Evolutionary conservation across 2,888 invertebrate species (phyloP).

Genomic region (Coelogynopora nodosa): DNA sequence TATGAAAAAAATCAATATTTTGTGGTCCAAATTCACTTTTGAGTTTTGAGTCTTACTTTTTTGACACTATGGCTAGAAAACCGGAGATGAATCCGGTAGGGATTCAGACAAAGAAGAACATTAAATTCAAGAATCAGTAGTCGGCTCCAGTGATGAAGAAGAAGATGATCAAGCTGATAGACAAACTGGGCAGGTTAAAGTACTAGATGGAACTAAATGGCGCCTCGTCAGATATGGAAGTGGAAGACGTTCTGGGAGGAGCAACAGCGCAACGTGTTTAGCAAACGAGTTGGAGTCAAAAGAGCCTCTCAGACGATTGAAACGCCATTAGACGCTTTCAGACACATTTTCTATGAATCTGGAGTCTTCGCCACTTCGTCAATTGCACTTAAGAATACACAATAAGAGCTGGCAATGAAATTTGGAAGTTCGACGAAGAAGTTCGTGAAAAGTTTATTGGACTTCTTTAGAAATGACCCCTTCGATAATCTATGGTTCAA

Average conservation of each 20-base stretch:
- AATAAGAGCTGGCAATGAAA: conserved; percentile 18
- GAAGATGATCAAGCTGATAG: neutral
- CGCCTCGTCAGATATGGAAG: conserved; percentile 6
- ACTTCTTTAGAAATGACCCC: conserved; percentile 11
- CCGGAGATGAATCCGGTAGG: conserved; percentile 15
- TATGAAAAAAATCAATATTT: neutral
- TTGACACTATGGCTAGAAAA: too few relatives aligned
- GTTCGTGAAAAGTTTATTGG: conserved; percentile 21
- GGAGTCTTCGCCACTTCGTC: conserved; percentile 16
- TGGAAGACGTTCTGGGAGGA: neutral
- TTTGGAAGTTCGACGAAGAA: conserved; percentile 19
- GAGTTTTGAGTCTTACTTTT: too few relatives aligned
- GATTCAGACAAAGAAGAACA: conserved; percentile 14
- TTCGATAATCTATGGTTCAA: conserved; percentile 21
- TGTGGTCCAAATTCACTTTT: too few relatives aligned
- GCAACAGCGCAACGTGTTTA: conserved; percentile 29
- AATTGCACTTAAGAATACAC: conserved; percentile 1
- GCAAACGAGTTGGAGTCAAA: conserved; percentile 21
- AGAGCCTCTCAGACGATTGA: conserved; percentile 10
- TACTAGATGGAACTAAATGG: neutral
- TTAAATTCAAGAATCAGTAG: conserved; percentile 16
- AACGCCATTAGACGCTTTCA: conserved; percentile 22
- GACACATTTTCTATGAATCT: conserved; percentile 3
- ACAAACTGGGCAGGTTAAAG: conserved; percentile 25
- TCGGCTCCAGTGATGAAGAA: conserved; percentile 27